Base-by-base conservation (phyloP, 2,888 invertebrate species). In the Cepaea hortensis region DNA sequence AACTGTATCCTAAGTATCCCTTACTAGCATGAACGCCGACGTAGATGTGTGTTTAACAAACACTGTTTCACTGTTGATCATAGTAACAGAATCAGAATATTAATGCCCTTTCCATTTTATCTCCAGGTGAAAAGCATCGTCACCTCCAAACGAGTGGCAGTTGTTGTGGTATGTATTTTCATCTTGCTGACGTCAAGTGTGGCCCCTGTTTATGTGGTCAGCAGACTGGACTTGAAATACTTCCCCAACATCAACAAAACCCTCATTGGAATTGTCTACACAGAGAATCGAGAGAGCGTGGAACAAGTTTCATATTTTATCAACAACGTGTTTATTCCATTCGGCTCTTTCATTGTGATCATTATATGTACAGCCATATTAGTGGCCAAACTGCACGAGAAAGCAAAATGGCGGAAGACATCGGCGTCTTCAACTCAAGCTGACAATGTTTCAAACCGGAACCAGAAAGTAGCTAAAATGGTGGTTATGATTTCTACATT, bases 401-500 rank as follows among this genome's bases (percentile, higher is more conserved):
- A 79, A 62, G 62, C 79, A 15, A 79, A 79, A 62, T 79, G 79
- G 79, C 23, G 79, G 3, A 62, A 79, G 7, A 35, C 62, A 18
- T 79, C 62, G 15, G 35, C 62, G 11, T 6, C n/a, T 35, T 62
- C 62, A 35, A 62, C 18, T 4, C 79, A 79, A 18, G 79, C 77
- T 23, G 77, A 79, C 5, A 61, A 61, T 15, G 79, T 79, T 35
- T 79, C 79, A 2, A 62, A 18, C 18, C 79, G 79, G 5, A 79
- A 79, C 62, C 79, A 79, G 79, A 79, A 35, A 18, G 79, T 79
- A 35, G 79, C 79, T 62, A 62, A 79, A 35, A 79, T 79, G 79
- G 79, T 79, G 3, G 79, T 79, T 35, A 79, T 79, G 62, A 61
- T 79, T 23, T 79, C 79, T 15, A 62, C 79, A 62, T 62, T 79